Conservation (phyloP, 2,888 invertebrate species). For the Hesperia comma region DNA sequence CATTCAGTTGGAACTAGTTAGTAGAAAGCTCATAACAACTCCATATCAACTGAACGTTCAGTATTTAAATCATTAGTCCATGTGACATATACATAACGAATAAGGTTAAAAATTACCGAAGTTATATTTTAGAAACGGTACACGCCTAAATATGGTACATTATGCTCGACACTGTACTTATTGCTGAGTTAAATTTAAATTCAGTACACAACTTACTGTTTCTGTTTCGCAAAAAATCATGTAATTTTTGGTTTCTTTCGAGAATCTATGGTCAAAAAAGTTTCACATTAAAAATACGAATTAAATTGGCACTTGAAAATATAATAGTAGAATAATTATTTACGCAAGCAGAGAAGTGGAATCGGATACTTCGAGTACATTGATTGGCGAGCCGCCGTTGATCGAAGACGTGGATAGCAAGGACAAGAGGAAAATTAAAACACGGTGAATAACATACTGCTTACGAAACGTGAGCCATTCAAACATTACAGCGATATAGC, state of each 20-base stretch:
- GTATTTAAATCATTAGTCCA: background rate
- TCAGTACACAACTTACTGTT: too few species aligned
- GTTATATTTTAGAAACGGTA: too few species aligned
- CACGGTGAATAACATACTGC: slow-evolving; percentile 59
- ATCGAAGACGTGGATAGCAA: slow-evolving; percentile 60
- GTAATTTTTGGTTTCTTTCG: too few species aligned
- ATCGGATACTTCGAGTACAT: slow-evolving; percentile 74
- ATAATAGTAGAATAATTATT: slow-evolving; percentile 17
- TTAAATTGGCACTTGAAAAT: slow-evolving; percentile 3
- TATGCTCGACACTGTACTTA: too few species aligned
- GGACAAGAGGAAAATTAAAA: slow-evolving; percentile 73
- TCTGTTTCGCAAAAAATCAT: too few species aligned
- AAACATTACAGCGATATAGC: background rate
- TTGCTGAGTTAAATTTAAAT: too few species aligned
- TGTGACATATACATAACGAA: background rate
- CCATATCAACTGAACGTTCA: background rate
- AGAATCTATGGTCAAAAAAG: too few species aligned
- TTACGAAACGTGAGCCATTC: background rate
- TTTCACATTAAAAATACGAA: background rate
- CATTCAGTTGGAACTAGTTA: background rate
- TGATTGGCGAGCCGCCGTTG: slow-evolving; percentile 73
- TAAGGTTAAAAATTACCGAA: background rate
- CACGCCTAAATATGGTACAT: too few species aligned
- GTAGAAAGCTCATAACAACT: background rate
- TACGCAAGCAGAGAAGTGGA: slow-evolving; percentile 61